Percentiles rank a stretch among this genome's conserved stretches.
Conservation (phyloP, 1,140 invertebrate species). For the Scaptodrosophila lebanonensis region DNA sequence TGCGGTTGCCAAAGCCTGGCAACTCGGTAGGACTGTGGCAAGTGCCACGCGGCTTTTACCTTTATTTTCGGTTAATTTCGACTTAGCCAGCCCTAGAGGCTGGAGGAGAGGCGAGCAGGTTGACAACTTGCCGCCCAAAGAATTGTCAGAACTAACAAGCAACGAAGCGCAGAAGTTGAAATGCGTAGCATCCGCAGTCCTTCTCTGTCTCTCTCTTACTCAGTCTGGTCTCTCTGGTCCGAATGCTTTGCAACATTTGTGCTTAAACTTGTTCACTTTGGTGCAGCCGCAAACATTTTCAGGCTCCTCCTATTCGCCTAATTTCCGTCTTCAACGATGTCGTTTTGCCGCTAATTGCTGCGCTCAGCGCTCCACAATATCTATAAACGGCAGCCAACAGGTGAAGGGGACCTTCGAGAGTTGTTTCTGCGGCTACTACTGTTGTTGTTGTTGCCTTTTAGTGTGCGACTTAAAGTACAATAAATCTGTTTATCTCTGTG, state of each 20-base stretch:
- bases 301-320: conserved; percentile 43
- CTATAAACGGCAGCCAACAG: conserved; percentile 50
- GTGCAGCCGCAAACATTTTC: too few relatives aligned
- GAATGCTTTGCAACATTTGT: conserved; percentile 6
- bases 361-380: conserved; percentile 49
- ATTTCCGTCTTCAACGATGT: conserved; percentile 44
- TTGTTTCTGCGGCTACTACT: conserved; percentile 2
- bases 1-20: conserved; percentile 23
- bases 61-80: conserved; percentile 66
- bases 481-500: conserved; percentile 68
- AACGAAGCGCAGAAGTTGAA: conserved; percentile 13
- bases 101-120: conserved; percentile 1
- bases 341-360: conserved; percentile 50
- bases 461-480: conserved; percentile 50
- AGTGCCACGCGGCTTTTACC: conserved; percentile 34
- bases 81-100: conserved; percentile 27
- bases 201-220: conserved; percentile 37
- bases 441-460: conserved; percentile 27
- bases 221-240: conserved; percentile 8
- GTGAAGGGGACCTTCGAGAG: too few relatives aligned
- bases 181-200: conserved; percentile 30
- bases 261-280: not conserved
- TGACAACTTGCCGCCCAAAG: not conserved
- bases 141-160: conserved; percentile 39
- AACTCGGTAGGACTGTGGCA: conserved; percentile 33